phyloP scores from a whole-genome alignment of 2,113 vertebrate genomes.

The Neopipo cinnamomea region DNA sequence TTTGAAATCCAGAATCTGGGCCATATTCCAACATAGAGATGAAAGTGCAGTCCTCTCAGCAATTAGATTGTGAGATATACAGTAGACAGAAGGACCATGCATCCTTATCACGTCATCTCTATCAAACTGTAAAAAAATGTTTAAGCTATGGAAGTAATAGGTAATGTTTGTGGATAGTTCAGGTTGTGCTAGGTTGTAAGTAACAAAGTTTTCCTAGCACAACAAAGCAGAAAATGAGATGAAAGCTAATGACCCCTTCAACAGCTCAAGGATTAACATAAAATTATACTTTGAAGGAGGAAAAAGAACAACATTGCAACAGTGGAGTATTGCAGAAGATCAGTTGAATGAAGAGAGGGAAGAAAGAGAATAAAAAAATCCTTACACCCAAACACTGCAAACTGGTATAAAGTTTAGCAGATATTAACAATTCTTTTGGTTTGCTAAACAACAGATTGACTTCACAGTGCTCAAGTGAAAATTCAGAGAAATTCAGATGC shows the following conservation, averaged over 20 bases:
- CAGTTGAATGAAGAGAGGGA: slow-evolving; percentile 54
- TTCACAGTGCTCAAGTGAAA: slow-evolving; percentile 63
- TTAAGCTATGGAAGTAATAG: slow-evolving; percentile 32
- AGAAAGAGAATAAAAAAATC: slow-evolving; percentile 36
- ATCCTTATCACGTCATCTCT: slow-evolving; percentile 4
- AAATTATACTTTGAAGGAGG: slow-evolving; percentile 73
- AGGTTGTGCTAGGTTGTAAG: slow-evolving; percentile 59
- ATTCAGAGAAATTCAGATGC: slow-evolving; percentile 72
- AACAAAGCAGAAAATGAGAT: slow-evolving; percentile 56
- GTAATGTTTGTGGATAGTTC: slow-evolving; percentile 21
- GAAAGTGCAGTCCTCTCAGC: slow-evolving; percentile 54
- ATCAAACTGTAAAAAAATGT: slow-evolving; percentile 27
- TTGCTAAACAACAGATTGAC: slow-evolving; percentile 74
- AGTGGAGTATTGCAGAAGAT: slow-evolving; percentile 71
- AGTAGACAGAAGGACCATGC: neutral
- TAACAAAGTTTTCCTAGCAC: slow-evolving; percentile 7
- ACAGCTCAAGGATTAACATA: slow-evolving; percentile 79
- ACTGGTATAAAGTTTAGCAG: slow-evolving; percentile 69
- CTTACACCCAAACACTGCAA: slow-evolving; percentile 39
- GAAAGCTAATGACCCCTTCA: slow-evolving; percentile 66
- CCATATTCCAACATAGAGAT: slow-evolving; percentile 63
- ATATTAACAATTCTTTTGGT: slow-evolving; percentile 73
- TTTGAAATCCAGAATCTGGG: slow-evolving; percentile 74
- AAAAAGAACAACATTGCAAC: slow-evolving; percentile 56
- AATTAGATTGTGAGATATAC: slow-evolving; percentile 11